phyloP scores from a whole-genome alignment of 53 echinoderm and acorn worm genomes.

The Luidia sarsii region DNA sequence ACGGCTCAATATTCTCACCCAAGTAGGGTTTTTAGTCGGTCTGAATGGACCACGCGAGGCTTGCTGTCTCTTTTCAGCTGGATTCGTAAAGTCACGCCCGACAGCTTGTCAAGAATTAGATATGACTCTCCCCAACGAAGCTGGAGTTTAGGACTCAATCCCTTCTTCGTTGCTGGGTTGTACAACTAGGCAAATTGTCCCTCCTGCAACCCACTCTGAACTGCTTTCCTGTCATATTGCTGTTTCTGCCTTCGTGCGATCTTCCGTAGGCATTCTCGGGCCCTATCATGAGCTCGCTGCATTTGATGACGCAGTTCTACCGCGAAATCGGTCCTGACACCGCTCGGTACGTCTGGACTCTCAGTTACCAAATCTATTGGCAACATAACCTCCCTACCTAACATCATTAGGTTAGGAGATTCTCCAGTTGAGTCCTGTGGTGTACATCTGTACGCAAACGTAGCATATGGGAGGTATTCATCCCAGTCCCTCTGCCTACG shows the following conservation, averaged over 20 bases:
- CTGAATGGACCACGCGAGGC: conserved; percentile 15
- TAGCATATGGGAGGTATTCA: conserved; percentile 6
- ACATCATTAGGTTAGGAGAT: conserved; percentile 6
- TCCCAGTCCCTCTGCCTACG: conserved; percentile 15
- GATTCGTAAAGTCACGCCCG: background rate
- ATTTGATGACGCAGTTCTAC: conserved; percentile 1
- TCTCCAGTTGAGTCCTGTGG: conserved; percentile 1
- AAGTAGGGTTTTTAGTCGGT: conserved; percentile 2
- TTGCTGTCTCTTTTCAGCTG: conserved; percentile 27
- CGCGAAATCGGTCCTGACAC: conserved; percentile 3
- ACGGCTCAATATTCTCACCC: conserved; percentile 7
- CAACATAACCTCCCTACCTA: conserved; percentile 5
- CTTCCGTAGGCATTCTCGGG: background rate
- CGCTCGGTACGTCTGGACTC: conserved; percentile 3
- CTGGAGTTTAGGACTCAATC: conserved; percentile 15
- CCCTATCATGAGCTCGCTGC: conserved; percentile 10
- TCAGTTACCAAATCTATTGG: background rate
- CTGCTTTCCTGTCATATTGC: conserved; percentile 2
- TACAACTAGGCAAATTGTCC: conserved; percentile 14
- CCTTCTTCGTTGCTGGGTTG: conserved; percentile 9
- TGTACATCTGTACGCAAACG: no score
- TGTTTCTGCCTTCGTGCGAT: conserved; percentile 4
- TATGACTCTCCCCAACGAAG: background rate
- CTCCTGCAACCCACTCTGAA: background rate
- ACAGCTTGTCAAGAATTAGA: background rate